These are phyloP conservation scores for Cercocebus atys DNA, from an alignment of 2,113 vertebrate species.

Conservation along the genomic window DNA sequence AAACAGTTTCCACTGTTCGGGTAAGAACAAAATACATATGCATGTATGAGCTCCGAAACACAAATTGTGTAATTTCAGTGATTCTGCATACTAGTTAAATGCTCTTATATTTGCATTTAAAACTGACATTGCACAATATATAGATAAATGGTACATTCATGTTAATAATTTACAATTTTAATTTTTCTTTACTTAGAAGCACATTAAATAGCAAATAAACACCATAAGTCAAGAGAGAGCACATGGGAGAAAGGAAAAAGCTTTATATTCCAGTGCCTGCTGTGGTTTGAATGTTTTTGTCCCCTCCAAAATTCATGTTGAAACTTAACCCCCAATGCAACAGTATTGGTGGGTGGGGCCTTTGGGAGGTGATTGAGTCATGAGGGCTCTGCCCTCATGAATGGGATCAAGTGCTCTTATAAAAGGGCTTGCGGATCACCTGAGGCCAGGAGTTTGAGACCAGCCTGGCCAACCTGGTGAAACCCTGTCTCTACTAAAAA, in stretches of 20 bases:
- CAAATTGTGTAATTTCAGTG: conserved; percentile 32
- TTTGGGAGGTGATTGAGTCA: not conserved
- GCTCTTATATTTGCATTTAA: conserved; percentile 61
- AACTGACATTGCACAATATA: conserved; percentile 10
- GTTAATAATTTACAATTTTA: conserved; percentile 69
- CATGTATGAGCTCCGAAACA: not conserved
- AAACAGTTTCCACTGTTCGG: not conserved
- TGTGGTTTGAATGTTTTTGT: not conserved
- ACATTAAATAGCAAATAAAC: conserved; percentile 58
- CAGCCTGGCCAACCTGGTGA: no score
- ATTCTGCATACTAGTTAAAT: conserved; percentile 43
- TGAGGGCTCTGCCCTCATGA: not conserved
- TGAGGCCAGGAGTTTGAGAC: no score
- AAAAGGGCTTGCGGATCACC: not conserved
- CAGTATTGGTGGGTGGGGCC: not conserved
- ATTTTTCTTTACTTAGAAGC: conserved; percentile 65
- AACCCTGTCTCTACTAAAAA: no score
- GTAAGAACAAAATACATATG: conserved; percentile 35
- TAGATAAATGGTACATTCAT: conserved; percentile 48
- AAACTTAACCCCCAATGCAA: not conserved
- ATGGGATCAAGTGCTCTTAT: not conserved
- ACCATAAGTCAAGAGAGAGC: conserved; percentile 42
- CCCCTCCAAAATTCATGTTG: not conserved
- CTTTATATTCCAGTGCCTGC: not conserved
- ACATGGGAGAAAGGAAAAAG: not conserved